Evolutionary conservation across 2,113 vertebrate genomes (phyloP).

Genomic region (Stegastes partitus): DNA sequence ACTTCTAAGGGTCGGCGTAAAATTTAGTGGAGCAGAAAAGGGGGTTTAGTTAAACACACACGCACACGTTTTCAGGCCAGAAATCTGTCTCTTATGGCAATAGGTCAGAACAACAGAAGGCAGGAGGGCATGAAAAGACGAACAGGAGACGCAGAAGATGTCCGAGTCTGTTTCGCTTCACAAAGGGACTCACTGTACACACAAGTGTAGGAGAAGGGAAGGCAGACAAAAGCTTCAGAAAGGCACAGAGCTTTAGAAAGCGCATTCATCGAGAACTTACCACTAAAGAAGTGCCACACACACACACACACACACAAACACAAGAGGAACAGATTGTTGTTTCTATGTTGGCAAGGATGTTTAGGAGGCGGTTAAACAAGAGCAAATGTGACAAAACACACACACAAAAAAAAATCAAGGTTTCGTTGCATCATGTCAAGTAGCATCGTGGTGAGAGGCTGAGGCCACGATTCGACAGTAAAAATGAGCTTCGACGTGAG

Average conservation of each 20-base stretch:
- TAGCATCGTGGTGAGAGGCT: slow-evolving; percentile 24
- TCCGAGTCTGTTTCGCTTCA: slow-evolving; percentile 36
- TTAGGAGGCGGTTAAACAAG: slow-evolving; percentile 25
- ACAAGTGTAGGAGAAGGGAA: slow-evolving; percentile 40
- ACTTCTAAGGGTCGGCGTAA: not conserved
- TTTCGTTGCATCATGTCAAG: slow-evolving; percentile 32
- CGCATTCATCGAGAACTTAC: slow-evolving; percentile 57
- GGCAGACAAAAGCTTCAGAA: slow-evolving; percentile 78
- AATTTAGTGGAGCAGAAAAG: slow-evolving; percentile 3
- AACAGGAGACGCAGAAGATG: slow-evolving; percentile 40
- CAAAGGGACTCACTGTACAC: slow-evolving; percentile 42
- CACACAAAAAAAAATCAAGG: slow-evolving; percentile 8
- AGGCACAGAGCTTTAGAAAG: slow-evolving; percentile 85
- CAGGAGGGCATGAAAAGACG: slow-evolving; percentile 30
- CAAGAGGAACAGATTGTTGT: slow-evolving; percentile 46
- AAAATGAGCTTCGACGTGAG: slow-evolving; percentile 24
- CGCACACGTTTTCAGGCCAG: slow-evolving; percentile 23
- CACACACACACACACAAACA: slow-evolving; percentile 18
- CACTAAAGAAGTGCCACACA: slow-evolving; percentile 70
- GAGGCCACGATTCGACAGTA: slow-evolving; percentile 28
- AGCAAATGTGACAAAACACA: slow-evolving; percentile 26
- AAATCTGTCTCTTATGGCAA: slow-evolving; percentile 66
- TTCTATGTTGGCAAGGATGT: slow-evolving; percentile 63
- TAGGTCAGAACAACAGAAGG: slow-evolving; percentile 55
- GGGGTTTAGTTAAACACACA: slow-evolving; percentile 3